Base-by-base conservation (phyloP, 2,113 vertebrate genomes). In the Atractosteus spatula region DNA sequence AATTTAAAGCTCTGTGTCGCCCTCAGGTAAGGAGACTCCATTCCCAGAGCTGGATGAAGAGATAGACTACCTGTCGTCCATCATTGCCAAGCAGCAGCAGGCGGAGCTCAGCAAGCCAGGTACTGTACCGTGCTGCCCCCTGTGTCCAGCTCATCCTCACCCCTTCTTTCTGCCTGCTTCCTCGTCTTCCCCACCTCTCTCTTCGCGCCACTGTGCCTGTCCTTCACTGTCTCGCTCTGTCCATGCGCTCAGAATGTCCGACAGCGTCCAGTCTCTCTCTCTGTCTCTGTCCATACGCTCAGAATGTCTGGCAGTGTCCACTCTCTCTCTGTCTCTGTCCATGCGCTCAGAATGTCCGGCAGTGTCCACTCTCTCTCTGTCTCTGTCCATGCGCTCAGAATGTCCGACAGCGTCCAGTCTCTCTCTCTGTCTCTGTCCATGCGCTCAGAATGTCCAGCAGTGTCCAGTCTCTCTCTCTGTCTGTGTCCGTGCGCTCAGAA, bases 41-140 rank as follows among this genome's bases (percentile, higher is more conserved):
- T 75, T 78, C 68, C 89, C 93, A 42, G 88, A 90, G 65, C 75
- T 95, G 68, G 95, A 97, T 62, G 86, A 93, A 63, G 93, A 96
- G 75, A 98, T 98, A 0, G 94, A 98, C 85, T 79, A 93, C 51
- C 84, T 97, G 3, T 95, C 94, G 0, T 90, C 93, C 1, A 79
- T 93, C 75, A 86, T 97, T 54, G 89, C 88, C 45, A 87, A 88
- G 61, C 92, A 95, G 68, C 74, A 87, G 77, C 57, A 0, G 14
- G 79, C 84, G 3, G 79, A 81, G 14, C 63, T 55, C 0, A 76
- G 69, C 8, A 77, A 78, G 54, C 70, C 89, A 78, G 91, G 92
- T 94, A 81, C 87, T 29, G 29, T 2, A 29, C 29, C 29, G 29
- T 29, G 29, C 29, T 29, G 29, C 29, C 29, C 29, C 29, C 29